Evolutionary conservation across 2,113 vertebrate species (phyloP).

Genomic region (Amphiprion percula): DNA sequence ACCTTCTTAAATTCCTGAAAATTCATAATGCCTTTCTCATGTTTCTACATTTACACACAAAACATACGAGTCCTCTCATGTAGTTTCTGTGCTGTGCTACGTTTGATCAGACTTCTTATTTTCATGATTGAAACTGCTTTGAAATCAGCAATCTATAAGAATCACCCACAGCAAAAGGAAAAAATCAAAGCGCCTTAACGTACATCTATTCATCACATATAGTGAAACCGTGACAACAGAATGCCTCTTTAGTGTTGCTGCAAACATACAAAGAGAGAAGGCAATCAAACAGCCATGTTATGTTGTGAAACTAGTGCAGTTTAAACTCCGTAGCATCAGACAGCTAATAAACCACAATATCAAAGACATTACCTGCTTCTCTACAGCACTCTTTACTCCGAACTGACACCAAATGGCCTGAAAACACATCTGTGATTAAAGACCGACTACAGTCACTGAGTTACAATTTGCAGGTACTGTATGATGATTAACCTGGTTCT

Average conservation of each 20-base stretch:
- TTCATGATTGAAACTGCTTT: conserved; percentile 19
- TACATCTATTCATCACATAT: conserved; percentile 3
- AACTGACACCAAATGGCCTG: conserved; percentile 10
- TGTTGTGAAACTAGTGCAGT: conserved; percentile 2
- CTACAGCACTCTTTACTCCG: background rate
- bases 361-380: conserved; percentile 14
- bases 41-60: conserved; percentile 23
- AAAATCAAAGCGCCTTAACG: conserved; percentile 15
- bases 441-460: background rate
- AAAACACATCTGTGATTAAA: conserved; percentile 14
- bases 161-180: conserved; percentile 43
- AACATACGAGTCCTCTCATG: conserved; percentile 15
- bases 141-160: conserved; percentile 33
- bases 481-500: conserved; percentile 23
- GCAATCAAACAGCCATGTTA: conserved; percentile 20
- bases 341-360: conserved; percentile 2
- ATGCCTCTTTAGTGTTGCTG: conserved; percentile 23
- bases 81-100: conserved; percentile 22
- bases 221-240: conserved; percentile 18
- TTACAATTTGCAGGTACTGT: conserved; percentile 40
- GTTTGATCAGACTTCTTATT: conserved; percentile 27
- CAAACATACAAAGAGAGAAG: conserved; percentile 29
- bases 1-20: conserved; percentile 31
- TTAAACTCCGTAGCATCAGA: conserved; percentile 6
- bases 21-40: conserved; percentile 3